A percentile compares a stretch with the other conserved stretches of the same genome.
These are phyloP conservation scores for Temnothorax nylanderi DNA, from an alignment of 1,140 invertebrate species.

Conservation along the genomic window DNA sequence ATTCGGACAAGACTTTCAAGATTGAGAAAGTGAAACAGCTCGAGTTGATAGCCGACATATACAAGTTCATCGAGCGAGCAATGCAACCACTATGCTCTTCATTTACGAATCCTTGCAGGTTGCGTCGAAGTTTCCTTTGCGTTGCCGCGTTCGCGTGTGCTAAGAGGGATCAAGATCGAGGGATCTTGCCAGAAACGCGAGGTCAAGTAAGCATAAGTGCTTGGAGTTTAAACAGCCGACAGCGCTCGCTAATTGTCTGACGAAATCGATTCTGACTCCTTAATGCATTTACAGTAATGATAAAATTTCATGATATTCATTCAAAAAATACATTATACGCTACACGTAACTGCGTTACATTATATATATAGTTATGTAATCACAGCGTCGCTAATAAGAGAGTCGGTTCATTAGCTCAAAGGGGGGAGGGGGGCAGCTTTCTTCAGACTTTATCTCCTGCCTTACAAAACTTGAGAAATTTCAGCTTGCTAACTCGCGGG, in stretches of 20 bases:
- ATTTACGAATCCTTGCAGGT: constrained; percentile 41
- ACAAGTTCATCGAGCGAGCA: constrained; percentile 45
- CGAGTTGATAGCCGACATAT: constrained; percentile 1
- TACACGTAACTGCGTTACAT: not conserved
- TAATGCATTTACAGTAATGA: not conserved
- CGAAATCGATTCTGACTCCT: constrained; percentile 32
- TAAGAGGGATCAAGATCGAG: constrained; percentile 25
- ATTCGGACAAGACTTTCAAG: not conserved
- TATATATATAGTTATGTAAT: not conserved
- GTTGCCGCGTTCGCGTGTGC: constrained; percentile 21
- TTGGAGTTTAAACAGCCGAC: constrained; percentile 42
- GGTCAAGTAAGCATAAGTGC: constrained; percentile 55
- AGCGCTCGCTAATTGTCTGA: constrained; percentile 36
- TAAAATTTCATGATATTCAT: not conserved
- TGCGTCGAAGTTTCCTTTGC: constrained; percentile 54
- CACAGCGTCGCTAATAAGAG: constrained; percentile 26
- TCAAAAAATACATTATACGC: not conserved
- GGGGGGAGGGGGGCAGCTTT: not conserved
- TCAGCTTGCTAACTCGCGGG: constrained; percentile 14
- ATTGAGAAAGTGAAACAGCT: constrained; percentile 2
- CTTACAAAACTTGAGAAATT: constrained; percentile 56
- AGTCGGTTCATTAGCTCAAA: constrained; percentile 57
- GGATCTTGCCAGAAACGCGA: constrained; percentile 28
- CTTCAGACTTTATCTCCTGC: constrained; percentile 50
- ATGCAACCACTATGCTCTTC: constrained; percentile 42